Base-by-base conservation (phyloP, 2,113 vertebrate species). In the Vanacampus margaritifer region DNA sequence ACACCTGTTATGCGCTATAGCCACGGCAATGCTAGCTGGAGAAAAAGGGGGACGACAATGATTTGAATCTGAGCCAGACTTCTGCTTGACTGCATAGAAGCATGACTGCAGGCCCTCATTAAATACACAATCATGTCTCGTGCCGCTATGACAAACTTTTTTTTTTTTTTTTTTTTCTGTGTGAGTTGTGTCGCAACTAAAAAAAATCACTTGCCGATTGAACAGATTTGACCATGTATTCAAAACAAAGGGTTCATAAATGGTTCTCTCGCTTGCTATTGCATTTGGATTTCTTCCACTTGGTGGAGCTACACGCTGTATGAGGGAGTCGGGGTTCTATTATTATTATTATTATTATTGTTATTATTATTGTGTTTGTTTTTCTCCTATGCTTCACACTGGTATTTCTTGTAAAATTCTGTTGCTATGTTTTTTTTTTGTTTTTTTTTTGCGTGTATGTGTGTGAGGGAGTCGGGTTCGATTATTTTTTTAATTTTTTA, bases 71-170 rank as follows among this genome's bases (percentile, higher is more conserved):
- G 0, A 63, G 75, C 83, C 83, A 85, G 86, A 83, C 81, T 71
- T 79, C 65, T 2, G 82, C 79, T 80, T 70, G 6, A 58, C 46
- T 84, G 83, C 84, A 63, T 69, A 67, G 53, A 75, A 84, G 85
- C 82, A 79, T 62, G 77, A 83, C 82, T 79, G 72, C 71, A 67
- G 73, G 74, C 61, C 69, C 75, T 83, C 74, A 79, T 84, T 83
- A 79, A 74, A 79, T 86, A 75, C n/a, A 53, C 63, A 79, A 69
- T 87, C 80, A 68, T 78, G 79, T 70, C 56, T 60, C 68, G 72
- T 70, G 43, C 73, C 6, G 6, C 59, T 37, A 21, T 67, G 69
- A 67, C 65, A 80, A 56, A 28, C 56, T 19, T 17, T 59, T 36
- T 21, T 19, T 32, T 17, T 13, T 10, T 41, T 32, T 32, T 21